These are phyloP conservation scores for Rhinoraja longicauda DNA, from an alignment of 2,797 vertebrate genomes.

Conservation along the genomic window DNA sequence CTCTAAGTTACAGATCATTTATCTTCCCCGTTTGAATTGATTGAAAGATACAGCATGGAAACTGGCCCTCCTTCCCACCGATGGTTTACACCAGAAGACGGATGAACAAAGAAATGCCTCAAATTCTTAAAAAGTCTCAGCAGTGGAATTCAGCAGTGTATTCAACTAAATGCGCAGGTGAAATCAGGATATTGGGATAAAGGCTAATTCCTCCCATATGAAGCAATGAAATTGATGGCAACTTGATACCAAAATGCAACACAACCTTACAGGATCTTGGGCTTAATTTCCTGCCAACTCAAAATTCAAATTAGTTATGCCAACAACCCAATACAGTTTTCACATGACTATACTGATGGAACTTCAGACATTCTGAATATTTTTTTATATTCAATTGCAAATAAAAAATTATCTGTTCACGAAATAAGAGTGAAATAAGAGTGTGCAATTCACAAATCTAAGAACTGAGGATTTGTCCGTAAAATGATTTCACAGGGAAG, in stretches of 20 bases:
- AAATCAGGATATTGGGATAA: conserved; percentile 17
- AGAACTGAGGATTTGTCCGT: neutral
- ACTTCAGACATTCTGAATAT: no score
- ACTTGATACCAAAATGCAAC: neutral
- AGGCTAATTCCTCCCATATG: neutral
- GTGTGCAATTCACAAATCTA: neutral
- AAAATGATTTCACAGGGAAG: neutral
- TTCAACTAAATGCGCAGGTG: neutral
- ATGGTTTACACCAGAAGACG: neutral
- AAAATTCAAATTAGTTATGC: neutral
- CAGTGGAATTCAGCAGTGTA: neutral
- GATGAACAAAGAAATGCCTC: neutral
- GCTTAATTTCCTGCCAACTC: conserved; percentile 3
- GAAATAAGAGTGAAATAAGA: neutral
- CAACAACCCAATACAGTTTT: neutral
- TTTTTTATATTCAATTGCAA: neutral
- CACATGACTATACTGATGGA: neutral
- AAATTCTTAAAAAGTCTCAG: neutral
- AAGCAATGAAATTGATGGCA: neutral
- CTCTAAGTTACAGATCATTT: neutral
- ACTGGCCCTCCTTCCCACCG: no score
- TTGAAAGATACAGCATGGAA: no score
- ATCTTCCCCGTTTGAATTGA: neutral
- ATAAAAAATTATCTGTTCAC: neutral
- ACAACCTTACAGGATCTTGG: neutral